Conservation (phyloP, 2,113 vertebrate genomes). For the Callionymus lyra region DNA sequence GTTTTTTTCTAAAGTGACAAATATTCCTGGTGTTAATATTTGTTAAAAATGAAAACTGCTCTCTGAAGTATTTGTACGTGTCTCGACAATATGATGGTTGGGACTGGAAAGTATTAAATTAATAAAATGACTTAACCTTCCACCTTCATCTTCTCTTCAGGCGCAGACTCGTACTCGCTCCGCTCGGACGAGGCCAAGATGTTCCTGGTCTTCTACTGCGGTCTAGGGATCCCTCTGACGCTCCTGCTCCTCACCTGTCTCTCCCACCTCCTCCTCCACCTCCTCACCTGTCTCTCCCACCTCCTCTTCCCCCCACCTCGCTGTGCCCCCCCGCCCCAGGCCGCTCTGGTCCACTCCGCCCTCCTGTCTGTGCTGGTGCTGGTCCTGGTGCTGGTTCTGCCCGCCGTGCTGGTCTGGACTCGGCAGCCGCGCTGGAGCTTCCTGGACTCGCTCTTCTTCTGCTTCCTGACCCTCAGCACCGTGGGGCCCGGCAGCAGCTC, state of each 20-base stretch:
- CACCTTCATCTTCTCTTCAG: constrained; percentile 34
- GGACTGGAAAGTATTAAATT: too few species aligned
- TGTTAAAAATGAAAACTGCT: too few species aligned
- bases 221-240: constrained; percentile 67
- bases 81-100: too few species aligned
- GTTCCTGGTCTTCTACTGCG: constrained; percentile 65
- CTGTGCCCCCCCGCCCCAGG: constrained; percentile 49
- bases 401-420: constrained; percentile 50
- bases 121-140: too few species aligned
- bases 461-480: constrained; percentile 73
- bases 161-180: constrained; percentile 65
- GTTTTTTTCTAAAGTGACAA: too few species aligned
- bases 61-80: too few species aligned
- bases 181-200: constrained; percentile 60
- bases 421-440: constrained; percentile 54
- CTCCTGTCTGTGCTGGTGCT: constrained; percentile 34
- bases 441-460: constrained; percentile 70
- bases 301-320: constrained; percentile 30
- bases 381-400: constrained; percentile 56
- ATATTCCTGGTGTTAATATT: too few species aligned
- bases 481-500: constrained; percentile 64
- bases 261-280: constrained; percentile 51
- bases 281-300: constrained; percentile 30
- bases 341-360: constrained; percentile 37
- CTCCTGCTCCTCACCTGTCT: constrained; percentile 54